A percentile compares a stretch with the other conserved stretches of the same genome.
phyloP scores from a whole-genome alignment of 2,797 vertebrate species.

The Florisuga fusca region DNA sequence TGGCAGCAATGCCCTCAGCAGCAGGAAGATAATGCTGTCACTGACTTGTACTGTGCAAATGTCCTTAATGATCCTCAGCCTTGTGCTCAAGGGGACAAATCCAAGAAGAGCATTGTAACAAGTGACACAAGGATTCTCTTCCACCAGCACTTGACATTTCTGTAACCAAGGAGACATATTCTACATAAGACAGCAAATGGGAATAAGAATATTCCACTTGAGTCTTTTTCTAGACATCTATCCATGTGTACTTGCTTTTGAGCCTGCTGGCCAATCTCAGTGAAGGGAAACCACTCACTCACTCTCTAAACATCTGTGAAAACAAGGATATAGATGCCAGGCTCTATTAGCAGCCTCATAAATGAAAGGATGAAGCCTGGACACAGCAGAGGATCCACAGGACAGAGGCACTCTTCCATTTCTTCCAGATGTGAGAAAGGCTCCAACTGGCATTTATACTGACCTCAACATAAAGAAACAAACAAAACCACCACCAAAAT shows the following conservation, averaged over 20 bases:
- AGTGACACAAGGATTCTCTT: conserved; percentile 16
- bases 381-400: background rate
- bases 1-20: background rate
- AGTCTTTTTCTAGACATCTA: background rate
- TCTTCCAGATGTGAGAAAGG: background rate
- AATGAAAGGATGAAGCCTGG: background rate
- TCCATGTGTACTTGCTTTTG: background rate
- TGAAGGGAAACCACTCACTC: background rate
- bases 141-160: background rate
- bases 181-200: background rate
- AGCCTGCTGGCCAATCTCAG: background rate
- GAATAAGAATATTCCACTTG: background rate
- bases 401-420: background rate
- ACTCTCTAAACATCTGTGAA: background rate
- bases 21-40: background rate
- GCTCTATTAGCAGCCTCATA: background rate
- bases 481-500: background rate
- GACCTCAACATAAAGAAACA: background rate
- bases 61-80: background rate
- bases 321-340: background rate
- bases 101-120: background rate
- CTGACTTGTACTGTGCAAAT: background rate
- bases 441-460: background rate
- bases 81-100: background rate
- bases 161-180: conserved; percentile 28